These are phyloP conservation scores for Papilio gigon DNA, from an alignment of 2,888 invertebrate genomes.

Conservation along the genomic window DNA sequence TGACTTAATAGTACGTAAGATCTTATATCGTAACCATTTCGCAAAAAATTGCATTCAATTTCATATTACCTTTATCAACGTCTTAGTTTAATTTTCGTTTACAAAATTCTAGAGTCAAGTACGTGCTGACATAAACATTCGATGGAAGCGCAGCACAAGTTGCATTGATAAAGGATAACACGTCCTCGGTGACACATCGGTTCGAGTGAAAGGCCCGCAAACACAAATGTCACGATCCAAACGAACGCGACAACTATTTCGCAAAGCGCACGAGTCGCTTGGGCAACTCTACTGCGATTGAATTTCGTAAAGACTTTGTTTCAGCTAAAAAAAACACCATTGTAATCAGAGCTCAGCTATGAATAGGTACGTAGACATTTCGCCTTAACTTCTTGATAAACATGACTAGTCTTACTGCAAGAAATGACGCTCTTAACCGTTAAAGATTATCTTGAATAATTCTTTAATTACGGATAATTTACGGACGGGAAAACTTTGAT, in stretches of 20 bases:
- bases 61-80: background rate
- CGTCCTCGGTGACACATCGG: slow-evolving; percentile 38
- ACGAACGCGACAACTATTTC: slow-evolving; percentile 72
- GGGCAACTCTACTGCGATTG: slow-evolving; percentile 62
- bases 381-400: background rate
- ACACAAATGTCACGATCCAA: slow-evolving; percentile 67
- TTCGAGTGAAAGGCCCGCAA: slow-evolving; percentile 71
- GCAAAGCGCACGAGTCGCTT: slow-evolving; percentile 70
- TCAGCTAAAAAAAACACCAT: slow-evolving; percentile 45
- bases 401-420: no score
- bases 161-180: slow-evolving; percentile 40
- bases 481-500: no score
- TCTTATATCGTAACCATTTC: no score
- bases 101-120: background rate
- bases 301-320: slow-evolving; percentile 66
- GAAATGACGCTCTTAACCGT: no score
- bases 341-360: slow-evolving; percentile 28
- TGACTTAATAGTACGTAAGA: no score
- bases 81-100: background rate
- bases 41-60: background rate
- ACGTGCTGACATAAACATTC: slow-evolving; percentile 18
- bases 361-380: background rate
- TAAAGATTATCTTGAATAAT: no score
- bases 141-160: slow-evolving; percentile 27
- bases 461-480: no score